Evolutionary conservation across 2,113 vertebrate genomes (phyloP), one percentile per base, ranked within the genome.

Genomic region (Notechis scutatus): DNA sequence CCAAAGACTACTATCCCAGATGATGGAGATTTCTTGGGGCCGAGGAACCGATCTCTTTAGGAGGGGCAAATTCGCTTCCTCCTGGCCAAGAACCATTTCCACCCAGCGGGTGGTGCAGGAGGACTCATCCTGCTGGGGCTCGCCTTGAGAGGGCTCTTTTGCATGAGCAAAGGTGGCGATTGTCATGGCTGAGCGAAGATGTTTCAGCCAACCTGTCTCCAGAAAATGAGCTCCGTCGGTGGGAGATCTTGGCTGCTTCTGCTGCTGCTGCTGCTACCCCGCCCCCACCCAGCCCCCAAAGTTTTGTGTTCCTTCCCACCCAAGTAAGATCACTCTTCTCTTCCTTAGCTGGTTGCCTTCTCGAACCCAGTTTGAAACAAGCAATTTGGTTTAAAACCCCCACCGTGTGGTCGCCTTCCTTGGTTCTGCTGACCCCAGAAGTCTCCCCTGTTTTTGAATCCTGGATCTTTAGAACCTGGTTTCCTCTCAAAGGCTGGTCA

Each of bases 1-100:
- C 99, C 0, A 98, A 98, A 0, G 99, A 99, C 81, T 99, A 99
- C 85, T 98, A 97, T 92, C 99, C 99, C 0, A 99, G 99, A 98
- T 99, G 98, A 99, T 0, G 6, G 88, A 0, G 54, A 1, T 18
- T 57, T 52, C 69, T 10, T 1, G 47, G 86, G 39, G 29, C 57
- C 55, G 56, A 88, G 90, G 57, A 14, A 8, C 55, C 0, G 1
- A 1, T 55, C 91, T 26, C 9, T 0, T 3, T 88, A 9, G 6
- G 4, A 5, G 59, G 92, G 57, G 24, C 57, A 90, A 81, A 88
- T 89, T 0, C 1, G 50, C 5, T 59, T 45, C 85, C 6, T 39
- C 92, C 93, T 0, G 1, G 94, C 89, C 94, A 81, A 95, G 91
- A 81, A 90, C 87, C 91, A 29, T 85, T 96, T 97, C 97, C 96